Evolutionary conservation across 2,797 vertebrate genomes (phyloP), one percentile per base, ranked within the genome.

Genomic region (Chiloscyllium punctatum): DNA sequence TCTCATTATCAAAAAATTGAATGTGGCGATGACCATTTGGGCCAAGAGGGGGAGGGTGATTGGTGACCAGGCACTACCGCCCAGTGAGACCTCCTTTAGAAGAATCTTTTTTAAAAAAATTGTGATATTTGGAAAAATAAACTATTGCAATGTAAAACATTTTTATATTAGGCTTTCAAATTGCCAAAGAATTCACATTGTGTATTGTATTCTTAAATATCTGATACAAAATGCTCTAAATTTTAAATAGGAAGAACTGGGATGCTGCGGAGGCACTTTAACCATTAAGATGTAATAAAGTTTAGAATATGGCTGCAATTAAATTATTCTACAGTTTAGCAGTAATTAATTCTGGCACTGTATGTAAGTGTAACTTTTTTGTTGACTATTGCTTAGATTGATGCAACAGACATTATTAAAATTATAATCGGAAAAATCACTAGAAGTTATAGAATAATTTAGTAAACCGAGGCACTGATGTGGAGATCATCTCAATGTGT

Each of bases 321-420:
- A 37, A n/a, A 66, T 66, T 18, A 66, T 37, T 91, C 88, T 66
- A 68, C 18, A 37, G 57, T 66, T 91, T 66, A 68, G 88, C 57
- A 91, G 66, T 91, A 91, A 68, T 91, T 91, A 91, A 33, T 91
- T 91, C 62, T 91, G 18, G 7, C 88, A 91, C 33, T n/a, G 15
- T 91, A 66, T 37, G 66, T 90, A 66, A 62, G 33, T 62, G 88
- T 91, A 91, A n/a, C 57, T 68, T 87, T 68, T 66, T n/a, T 68
- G 88, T 66, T 21, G 57, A 66, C 16, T 68, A 68, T 91, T 90
- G 53, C 87, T 62, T 90, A 18, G 27, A 11, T 62, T 33, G 27
- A 57, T 90, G 53, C 57, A 62, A 53, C 87, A 90, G 53, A 18
- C 87, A 62, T 88, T 62, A 30, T 57, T 90, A 91, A 66, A 91